These are phyloP conservation scores for Ethmia dodecea DNA, from an alignment of 2,888 invertebrate genomes.

Conservation along the genomic window DNA sequence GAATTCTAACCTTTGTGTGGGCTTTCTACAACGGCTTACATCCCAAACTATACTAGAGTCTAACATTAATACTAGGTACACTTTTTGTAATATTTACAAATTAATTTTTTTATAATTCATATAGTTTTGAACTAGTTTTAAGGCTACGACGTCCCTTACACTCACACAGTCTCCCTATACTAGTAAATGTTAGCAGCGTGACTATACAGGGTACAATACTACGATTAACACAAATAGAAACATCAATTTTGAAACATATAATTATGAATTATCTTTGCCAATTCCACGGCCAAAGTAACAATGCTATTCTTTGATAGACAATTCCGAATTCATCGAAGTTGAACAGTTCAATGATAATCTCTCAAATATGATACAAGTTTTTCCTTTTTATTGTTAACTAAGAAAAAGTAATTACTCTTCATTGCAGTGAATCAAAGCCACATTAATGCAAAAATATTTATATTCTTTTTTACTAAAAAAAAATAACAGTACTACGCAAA, in stretches of 20 bases:
- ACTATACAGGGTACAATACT: slow-evolving; percentile 20
- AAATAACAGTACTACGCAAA: too few relatives aligned
- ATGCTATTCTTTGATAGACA: too few relatives aligned
- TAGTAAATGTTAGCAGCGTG: slow-evolving; percentile 56
- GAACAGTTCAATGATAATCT: too few relatives aligned
- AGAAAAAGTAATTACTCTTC: too few relatives aligned
- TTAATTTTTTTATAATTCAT: slow-evolving; percentile 48
- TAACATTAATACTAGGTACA: slow-evolving; percentile 62
- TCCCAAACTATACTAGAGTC: slow-evolving; percentile 53
- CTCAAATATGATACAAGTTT: too few relatives aligned
- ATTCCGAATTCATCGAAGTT: too few relatives aligned
- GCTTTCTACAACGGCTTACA: slow-evolving; percentile 46
- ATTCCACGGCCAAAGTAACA: slow-evolving; percentile 64
- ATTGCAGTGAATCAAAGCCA: too few relatives aligned
- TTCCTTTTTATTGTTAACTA: too few relatives aligned
- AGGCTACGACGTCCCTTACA: slow-evolving; percentile 71
- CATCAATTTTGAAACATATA: slow-evolving; percentile 45
- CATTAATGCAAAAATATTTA: too few relatives aligned
- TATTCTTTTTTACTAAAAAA: too few relatives aligned
- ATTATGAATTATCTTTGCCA: slow-evolving; percentile 31
- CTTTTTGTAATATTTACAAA: slow-evolving; percentile 64
- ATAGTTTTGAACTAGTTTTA: slow-evolving; percentile 77
- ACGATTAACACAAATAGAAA: slow-evolving; percentile 31
- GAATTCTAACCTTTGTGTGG: slow-evolving; percentile 39
- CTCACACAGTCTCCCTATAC: slow-evolving; percentile 57